A percentile compares a stretch with the other conserved stretches of the same genome.
These are phyloP conservation scores for Sterrhoptilus dennistouni DNA, from an alignment of 2,113 vertebrate species.

Conservation along the genomic window DNA sequence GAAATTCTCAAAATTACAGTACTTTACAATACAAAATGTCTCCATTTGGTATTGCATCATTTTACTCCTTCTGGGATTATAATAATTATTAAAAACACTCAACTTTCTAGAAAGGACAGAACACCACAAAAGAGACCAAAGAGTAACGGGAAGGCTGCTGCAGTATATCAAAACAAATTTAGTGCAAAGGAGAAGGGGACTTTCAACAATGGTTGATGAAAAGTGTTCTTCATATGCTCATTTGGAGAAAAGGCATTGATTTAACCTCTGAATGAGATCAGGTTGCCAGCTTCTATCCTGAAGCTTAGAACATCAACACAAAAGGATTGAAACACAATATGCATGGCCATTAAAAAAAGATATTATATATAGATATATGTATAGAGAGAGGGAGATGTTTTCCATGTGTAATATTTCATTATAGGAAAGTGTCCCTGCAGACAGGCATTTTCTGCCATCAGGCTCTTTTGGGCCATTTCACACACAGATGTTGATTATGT, in stretches of 20 bases:
- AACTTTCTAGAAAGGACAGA: constrained; percentile 61
- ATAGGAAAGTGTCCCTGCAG: constrained; percentile 47
- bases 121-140: constrained; percentile 54
- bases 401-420: not conserved
- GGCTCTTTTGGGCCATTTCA: not conserved
- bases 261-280: constrained; percentile 66
- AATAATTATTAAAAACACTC: constrained; percentile 56
- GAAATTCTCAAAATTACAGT: constrained; percentile 35
- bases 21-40: constrained; percentile 54
- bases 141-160: constrained; percentile 9
- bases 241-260: constrained; percentile 57
- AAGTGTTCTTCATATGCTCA: constrained; percentile 1
- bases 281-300: constrained; percentile 58
- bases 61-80: constrained; percentile 68
- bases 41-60: constrained; percentile 34
- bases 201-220: not conserved
- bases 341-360: constrained; percentile 61
- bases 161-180: constrained; percentile 54
- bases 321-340: constrained; percentile 46
- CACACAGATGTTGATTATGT: not conserved
- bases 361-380: constrained; percentile 47
- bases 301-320: constrained; percentile 54
- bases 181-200: constrained; percentile 58
- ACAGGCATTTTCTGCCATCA: not conserved
- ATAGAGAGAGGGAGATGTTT: not conserved